These are phyloP conservation scores for Ailurus styani DNA, from an alignment of 2,113 vertebrate genomes.

Conservation along the genomic window DNA sequence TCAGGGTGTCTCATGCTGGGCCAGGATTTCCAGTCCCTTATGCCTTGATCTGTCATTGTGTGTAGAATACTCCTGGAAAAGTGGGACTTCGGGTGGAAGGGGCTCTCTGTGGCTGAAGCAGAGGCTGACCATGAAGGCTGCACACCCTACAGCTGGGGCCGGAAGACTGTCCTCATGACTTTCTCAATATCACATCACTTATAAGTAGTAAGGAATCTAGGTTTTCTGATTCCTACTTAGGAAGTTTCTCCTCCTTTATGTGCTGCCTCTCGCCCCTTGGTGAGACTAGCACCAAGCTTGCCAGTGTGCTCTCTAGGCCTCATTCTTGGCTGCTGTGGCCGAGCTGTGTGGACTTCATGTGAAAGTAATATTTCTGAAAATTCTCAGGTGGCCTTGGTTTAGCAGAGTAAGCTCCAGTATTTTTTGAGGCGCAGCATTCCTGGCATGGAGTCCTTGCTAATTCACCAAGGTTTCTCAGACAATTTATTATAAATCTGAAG, in stretches of 20 bases:
- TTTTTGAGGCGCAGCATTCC: slow-evolving; percentile 29
- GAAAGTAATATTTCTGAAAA: slow-evolving; percentile 36
- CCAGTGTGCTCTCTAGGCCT: background rate
- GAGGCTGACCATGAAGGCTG: background rate
- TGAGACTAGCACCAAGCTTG: background rate
- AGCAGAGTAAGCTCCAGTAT: background rate
- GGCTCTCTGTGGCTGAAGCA: background rate
- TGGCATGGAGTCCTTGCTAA: slow-evolving; percentile 24
- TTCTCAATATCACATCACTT: background rate
- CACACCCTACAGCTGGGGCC: no score
- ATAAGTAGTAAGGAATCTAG: background rate
- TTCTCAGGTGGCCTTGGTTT: slow-evolving; percentile 39
- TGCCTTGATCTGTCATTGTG: background rate
- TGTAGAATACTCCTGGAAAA: background rate
- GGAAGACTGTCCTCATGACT: background rate
- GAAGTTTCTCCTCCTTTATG: background rate
- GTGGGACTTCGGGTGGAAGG: background rate
- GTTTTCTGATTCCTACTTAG: background rate
- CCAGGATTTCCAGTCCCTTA: background rate
- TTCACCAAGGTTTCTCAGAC: slow-evolving; percentile 44
- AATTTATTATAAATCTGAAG: slow-evolving; percentile 55
- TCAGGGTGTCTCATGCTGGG: background rate
- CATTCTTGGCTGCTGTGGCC: background rate
- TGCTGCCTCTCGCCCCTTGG: background rate
- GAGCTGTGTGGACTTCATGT: background rate